These are phyloP conservation scores for Gallinago nigripennis DNA, from an alignment of 2,797 vertebrate species.

Conservation along the genomic window DNA sequence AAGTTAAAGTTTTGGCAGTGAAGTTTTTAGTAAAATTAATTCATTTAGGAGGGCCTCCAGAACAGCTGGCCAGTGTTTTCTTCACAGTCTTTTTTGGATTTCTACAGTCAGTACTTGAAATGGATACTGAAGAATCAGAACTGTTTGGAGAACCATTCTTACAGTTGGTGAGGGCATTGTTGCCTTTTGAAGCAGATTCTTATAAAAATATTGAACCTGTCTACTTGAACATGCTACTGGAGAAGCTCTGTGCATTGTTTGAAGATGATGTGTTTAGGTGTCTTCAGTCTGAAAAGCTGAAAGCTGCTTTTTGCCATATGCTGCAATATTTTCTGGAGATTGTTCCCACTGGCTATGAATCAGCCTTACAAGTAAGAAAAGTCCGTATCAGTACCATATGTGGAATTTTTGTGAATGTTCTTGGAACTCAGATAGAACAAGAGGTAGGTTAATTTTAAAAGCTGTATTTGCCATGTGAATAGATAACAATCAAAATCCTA, in stretches of 20 bases:
- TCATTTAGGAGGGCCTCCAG: conserved; percentile 85
- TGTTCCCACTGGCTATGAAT: conserved; percentile 86
- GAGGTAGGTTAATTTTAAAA: conserved; percentile 78
- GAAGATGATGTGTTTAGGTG: conserved; percentile 71
- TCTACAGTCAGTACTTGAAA: conserved; percentile 76
- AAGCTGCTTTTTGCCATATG: conserved; percentile 83
- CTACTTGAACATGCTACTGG: conserved; percentile 88
- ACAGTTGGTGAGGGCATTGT: conserved; percentile 80
- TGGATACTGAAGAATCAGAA: conserved; percentile 64
- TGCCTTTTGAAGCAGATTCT: conserved; percentile 76
- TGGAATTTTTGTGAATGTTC: conserved; percentile 77
- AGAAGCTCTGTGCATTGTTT: conserved; percentile 84
- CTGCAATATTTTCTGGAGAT: conserved; percentile 86
- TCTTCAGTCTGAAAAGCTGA: conserved; percentile 80
- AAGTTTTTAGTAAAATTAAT: conserved; percentile 82
- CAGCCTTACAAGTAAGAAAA: conserved; percentile 81
- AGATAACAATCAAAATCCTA: neutral
- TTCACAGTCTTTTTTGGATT: conserved; percentile 85
- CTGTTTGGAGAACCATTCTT: conserved; percentile 83
- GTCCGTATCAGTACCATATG: conserved; percentile 82
- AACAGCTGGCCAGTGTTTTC: conserved; percentile 82
- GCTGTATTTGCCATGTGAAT: neutral
- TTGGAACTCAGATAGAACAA: conserved; percentile 84
- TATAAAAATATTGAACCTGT: conserved; percentile 82
- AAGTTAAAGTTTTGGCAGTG: conserved; percentile 81